Evolutionary conservation across 2,797 vertebrate species (phyloP).

Genomic region (Cottoperca gobio): DNA sequence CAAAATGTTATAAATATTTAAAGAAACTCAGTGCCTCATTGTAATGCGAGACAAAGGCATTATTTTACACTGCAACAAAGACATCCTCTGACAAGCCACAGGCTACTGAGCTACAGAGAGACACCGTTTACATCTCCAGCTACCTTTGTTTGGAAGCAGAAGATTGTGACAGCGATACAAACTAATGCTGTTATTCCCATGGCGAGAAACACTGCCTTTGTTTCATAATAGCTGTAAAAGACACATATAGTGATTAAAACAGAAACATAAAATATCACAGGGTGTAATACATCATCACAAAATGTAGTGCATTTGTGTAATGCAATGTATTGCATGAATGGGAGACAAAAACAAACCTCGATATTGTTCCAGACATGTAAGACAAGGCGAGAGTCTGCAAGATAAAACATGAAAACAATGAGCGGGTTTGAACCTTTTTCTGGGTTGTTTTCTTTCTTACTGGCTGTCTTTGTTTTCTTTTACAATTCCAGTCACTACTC

Average conservation of each 20-base stretch:
- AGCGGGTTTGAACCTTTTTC: neutral
- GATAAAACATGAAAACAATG: constrained; percentile 28
- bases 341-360: constrained; percentile 86
- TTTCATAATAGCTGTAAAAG: constrained; percentile 85
- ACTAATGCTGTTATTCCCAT: constrained; percentile 93
- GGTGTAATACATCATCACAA: neutral
- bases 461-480: constrained; percentile 13
- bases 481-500: neutral
- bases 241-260: constrained; percentile 23
- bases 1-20: constrained; percentile 83
- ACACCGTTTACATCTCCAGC: constrained; percentile 50
- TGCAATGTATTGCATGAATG: neutral
- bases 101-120: constrained; percentile 52
- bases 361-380: constrained; percentile 92
- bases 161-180: constrained; percentile 92
- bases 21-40: constrained; percentile 76
- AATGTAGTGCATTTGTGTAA: neutral
- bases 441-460: neutral
- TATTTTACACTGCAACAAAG: constrained; percentile 82
- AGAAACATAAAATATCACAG: neutral
- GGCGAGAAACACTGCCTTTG: constrained; percentile 91
- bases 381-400: constrained; percentile 93
- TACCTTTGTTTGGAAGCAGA: constrained; percentile 99
- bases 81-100: constrained; percentile 66
- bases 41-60: constrained; percentile 84